Evolutionary conservation across 2,888 invertebrate genomes (phyloP), one percentile per base, ranked within the genome.

Genomic region (Aleiodes testaceus): DNA sequence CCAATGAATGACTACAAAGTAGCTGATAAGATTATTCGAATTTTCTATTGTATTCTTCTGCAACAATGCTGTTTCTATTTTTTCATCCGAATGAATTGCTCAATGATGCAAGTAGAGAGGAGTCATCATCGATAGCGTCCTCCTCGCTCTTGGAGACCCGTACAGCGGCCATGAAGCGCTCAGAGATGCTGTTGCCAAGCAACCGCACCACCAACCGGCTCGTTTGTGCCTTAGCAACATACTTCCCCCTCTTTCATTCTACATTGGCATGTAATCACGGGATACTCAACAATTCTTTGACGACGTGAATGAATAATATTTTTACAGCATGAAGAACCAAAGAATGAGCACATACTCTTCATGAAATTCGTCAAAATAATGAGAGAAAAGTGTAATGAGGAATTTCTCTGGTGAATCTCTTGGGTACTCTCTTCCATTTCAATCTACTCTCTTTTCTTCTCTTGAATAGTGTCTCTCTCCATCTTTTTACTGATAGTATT

Each of bases 171-270:
- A 52, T 69, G 72, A 67, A 71, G 64, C 47, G 65, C 50, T 42
- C 47, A 64, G 69, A 72, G 82, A 84, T 82, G 83, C 80, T 83
- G 84, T 85, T 84, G 84, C 85, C 75, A 83, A 74, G 85, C 84
- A 84, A 85, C 85, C 75, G 77, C 74, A 80, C 82, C 79, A 73
- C 81, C 81, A 84, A 84, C 84, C 79, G 80, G 78, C 78, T 79
- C 81, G 75, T 74, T 72, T 73, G 75, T 75, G 77, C 79, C 80
- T 74, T 80, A 81, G 80, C 82, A 82, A 84, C 82, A 77, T 45
- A 45, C 18, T 22, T 45, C 72, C 67, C 67, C 55, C 70, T 65
- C 72, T 67, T 61, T 42, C 53, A 36, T 36, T 36, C 36, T 36
- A 36, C 36, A 9, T 36, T 6, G 36, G 36, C 18, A 44, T 36